phyloP scores from a whole-genome alignment of 2,888 invertebrate genomes.

The Cylloceria caligata region DNA sequence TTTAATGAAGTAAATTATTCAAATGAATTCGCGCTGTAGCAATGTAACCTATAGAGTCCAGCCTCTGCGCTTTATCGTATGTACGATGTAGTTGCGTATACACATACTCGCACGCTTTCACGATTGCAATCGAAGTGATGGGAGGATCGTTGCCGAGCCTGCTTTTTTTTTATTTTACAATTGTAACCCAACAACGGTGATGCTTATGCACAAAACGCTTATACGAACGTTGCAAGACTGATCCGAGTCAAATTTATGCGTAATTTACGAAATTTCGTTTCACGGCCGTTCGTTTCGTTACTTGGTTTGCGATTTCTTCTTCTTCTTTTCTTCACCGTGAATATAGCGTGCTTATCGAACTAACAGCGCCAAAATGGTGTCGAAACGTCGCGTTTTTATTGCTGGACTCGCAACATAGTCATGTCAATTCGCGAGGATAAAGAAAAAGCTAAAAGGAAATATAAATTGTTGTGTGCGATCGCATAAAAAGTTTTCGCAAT shows the following conservation, averaged over 20 bases:
- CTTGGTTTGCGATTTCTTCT: no score
- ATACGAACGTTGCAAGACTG: not conserved
- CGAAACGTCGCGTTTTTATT: no score
- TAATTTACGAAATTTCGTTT: conserved; percentile 52
- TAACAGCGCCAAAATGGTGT: no score
- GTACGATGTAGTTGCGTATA: conserved; percentile 39
- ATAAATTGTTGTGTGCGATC: no score
- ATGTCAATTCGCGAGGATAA: no score
- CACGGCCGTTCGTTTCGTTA: conserved; percentile 52
- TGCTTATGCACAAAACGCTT: conserved; percentile 35
- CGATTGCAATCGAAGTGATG: conserved; percentile 44
- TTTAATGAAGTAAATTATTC: conserved; percentile 50
- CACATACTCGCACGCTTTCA: conserved; percentile 51
- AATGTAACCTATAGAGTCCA: not conserved
- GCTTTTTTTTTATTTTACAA: conserved; percentile 17
- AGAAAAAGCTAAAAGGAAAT: no score
- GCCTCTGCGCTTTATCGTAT: conserved; percentile 9
- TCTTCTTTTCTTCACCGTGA: no score
- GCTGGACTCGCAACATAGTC: no score
- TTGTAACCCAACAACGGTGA: conserved; percentile 33
- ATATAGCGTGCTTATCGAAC: not conserved
- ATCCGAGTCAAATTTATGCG: conserved; percentile 18
- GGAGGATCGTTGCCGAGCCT: conserved; percentile 2
- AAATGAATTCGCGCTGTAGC: conserved; percentile 48
- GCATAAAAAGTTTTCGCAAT: no score